A percentile compares a stretch with the other conserved stretches of the same genome.
These are phyloP conservation scores for Uropetala carovei DNA, from an alignment of 2,888 invertebrate genomes.

Conservation along the genomic window DNA sequence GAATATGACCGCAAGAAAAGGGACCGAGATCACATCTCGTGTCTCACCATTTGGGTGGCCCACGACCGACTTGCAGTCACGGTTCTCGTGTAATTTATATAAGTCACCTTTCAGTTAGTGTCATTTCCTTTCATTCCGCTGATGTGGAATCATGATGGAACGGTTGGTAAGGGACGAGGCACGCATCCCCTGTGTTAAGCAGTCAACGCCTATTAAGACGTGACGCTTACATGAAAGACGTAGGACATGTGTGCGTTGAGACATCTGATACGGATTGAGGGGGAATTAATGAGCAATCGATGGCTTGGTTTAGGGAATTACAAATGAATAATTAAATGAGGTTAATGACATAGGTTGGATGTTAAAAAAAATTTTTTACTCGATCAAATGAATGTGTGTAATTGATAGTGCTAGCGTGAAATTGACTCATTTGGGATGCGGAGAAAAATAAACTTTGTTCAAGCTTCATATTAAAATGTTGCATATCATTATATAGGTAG, in stretches of 20 bases:
- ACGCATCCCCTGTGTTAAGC: slow-evolving; percentile 16
- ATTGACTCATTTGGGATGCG: too few relatives aligned
- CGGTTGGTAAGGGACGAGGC: background rate
- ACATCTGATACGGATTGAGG: background rate
- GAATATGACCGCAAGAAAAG: background rate
- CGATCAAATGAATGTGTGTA: too few relatives aligned
- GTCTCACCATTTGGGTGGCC: slow-evolving; percentile 22
- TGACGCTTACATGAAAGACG: background rate
- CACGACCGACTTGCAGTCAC: background rate
- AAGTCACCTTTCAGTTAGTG: slow-evolving; percentile 18
- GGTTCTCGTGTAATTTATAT: slow-evolving; percentile 16
- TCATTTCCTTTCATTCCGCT: slow-evolving; percentile 17
- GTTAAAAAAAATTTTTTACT: too few relatives aligned
- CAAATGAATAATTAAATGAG: background rate
- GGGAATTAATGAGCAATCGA: slow-evolving; percentile 22
- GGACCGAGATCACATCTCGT: background rate
- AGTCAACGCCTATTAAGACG: slow-evolving; percentile 22
- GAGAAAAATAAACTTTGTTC: too few relatives aligned
- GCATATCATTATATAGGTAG: too few relatives aligned
- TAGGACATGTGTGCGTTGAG: background rate
- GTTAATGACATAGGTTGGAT: background rate
- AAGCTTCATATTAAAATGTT: too few relatives aligned
- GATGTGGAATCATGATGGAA: slow-evolving; percentile 11
- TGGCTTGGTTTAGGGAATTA: background rate
- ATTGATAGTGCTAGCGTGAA: too few relatives aligned